These are phyloP conservation scores for Borostomias antarcticus DNA, from an alignment of 2,797 vertebrate genomes.

Conservation along the genomic window DNA sequence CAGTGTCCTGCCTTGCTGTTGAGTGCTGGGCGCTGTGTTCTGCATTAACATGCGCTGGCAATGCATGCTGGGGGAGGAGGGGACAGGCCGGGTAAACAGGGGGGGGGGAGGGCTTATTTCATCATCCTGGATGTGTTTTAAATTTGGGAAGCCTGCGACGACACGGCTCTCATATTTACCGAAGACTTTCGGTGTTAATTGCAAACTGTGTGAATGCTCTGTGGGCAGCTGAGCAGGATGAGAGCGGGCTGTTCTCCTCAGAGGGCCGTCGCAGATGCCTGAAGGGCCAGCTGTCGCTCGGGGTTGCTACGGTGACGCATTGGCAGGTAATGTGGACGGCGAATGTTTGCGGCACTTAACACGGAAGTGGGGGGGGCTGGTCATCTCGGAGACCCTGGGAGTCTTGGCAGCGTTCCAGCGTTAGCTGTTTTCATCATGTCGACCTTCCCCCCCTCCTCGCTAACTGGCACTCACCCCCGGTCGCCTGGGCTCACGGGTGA, in stretches of 20 bases:
- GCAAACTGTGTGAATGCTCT: slow-evolving; percentile 72
- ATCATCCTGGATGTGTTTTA: slow-evolving; percentile 28
- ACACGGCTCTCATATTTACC: slow-evolving; percentile 61
- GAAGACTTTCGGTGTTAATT: slow-evolving; percentile 74
- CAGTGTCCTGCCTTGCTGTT: too few species aligned
- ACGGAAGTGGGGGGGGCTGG: too few species aligned
- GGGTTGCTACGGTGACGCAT: not conserved
- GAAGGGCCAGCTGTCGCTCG: not conserved
- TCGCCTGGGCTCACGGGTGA: too few species aligned
- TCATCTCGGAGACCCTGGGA: too few species aligned
- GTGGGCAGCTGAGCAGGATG: slow-evolving; percentile 60
- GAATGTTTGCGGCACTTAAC: not conserved
- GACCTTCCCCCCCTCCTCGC: too few species aligned
- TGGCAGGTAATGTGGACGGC: too few species aligned
- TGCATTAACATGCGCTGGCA: not conserved
- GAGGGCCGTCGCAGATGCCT: not conserved
- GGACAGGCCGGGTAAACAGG: slow-evolving; percentile 57
- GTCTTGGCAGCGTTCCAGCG: too few species aligned
- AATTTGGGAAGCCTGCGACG: slow-evolving; percentile 42
- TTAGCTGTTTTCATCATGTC: too few species aligned
- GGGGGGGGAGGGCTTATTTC: slow-evolving; percentile 49
- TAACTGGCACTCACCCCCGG: too few species aligned
- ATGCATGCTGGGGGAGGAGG: slow-evolving; percentile 27
- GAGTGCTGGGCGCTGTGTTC: too few species aligned
- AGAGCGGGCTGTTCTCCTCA: slow-evolving; percentile 52